phyloP scores from a whole-genome alignment of 23 tunicate species.

The Ascidia mentula region DNA sequence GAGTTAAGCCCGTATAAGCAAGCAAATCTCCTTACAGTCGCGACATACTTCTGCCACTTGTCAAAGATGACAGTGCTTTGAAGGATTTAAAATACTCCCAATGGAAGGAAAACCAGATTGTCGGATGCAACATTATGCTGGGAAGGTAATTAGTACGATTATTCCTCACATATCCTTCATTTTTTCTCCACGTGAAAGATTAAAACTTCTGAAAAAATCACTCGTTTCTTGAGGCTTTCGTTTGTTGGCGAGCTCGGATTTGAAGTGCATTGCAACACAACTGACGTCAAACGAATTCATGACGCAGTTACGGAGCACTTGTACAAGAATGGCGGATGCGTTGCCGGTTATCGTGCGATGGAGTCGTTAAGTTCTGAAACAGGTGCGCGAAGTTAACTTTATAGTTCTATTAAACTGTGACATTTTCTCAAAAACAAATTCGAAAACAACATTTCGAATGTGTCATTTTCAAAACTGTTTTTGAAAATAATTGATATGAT shows the following conservation, averaged over 20 bases:
- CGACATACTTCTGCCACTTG: not conserved
- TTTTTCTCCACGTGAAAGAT: too few relatives aligned
- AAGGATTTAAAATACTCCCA: constrained; percentile 31
- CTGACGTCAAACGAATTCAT: constrained; percentile 24
- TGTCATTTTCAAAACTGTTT: not conserved
- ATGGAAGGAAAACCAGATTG: constrained; percentile 30
- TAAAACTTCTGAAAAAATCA: too few relatives aligned
- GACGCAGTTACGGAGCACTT: constrained; percentile 36
- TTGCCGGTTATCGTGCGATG: constrained; percentile 71
- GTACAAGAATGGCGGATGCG: constrained; percentile 25
- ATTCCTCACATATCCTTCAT: too few relatives aligned
- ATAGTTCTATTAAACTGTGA: too few relatives aligned
- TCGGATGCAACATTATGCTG: constrained; percentile 19
- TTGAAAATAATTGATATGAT: not conserved
- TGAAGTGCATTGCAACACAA: constrained; percentile 51
- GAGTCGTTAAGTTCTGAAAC: constrained; percentile 59
- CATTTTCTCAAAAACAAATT: too few relatives aligned
- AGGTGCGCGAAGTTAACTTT: too few relatives aligned
- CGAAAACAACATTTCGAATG: too few relatives aligned
- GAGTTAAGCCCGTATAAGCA: too few relatives aligned
- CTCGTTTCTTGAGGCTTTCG: constrained; percentile 47
- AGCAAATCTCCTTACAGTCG: not conserved
- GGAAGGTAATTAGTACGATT: too few relatives aligned
- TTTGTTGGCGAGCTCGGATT: constrained; percentile 82
- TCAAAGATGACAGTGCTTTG: not conserved